These are phyloP conservation scores for Hycleus cichorii DNA, from an alignment of 1,140 invertebrate genomes.

Conservation along the genomic window DNA sequence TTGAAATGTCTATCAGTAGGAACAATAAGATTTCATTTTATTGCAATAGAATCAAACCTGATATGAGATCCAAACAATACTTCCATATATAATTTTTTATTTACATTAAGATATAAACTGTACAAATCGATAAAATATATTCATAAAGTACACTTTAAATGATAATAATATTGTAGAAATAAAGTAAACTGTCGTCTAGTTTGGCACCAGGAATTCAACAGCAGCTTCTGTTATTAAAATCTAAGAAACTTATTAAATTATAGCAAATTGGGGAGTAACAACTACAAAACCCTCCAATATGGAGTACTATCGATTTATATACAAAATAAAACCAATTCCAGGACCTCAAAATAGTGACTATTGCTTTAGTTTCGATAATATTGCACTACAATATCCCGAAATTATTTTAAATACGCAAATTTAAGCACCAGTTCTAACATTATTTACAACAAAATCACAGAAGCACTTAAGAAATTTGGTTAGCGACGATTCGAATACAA, in stretches of 20 bases:
- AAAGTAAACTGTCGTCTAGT: constrained; percentile 4
- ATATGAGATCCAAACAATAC: constrained; percentile 13
- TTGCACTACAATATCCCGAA: too few relatives aligned
- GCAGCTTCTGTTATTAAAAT: not conserved
- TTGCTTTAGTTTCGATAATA: too few relatives aligned
- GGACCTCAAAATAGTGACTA: too few relatives aligned
- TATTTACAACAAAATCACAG: constrained; percentile 9
- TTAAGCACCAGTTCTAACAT: not conserved
- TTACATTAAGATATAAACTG: not conserved
- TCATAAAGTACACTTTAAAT: constrained; percentile 3
- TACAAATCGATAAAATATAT: constrained; percentile 4
- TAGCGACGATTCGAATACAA: too few relatives aligned
- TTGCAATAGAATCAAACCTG: constrained; percentile 1
- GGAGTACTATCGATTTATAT: too few relatives aligned
- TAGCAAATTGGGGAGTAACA: too few relatives aligned
- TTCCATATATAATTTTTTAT: not conserved
- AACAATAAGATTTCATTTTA: constrained; percentile 11
- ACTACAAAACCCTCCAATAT: too few relatives aligned
- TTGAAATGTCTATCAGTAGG: not conserved
- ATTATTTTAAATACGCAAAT: too few relatives aligned
- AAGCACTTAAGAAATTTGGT: constrained; percentile 12
- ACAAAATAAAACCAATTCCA: too few relatives aligned
- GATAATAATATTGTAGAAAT: not conserved
- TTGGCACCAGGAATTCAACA: constrained; percentile 12
- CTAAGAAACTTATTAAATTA: too few relatives aligned